These are phyloP conservation scores for Tenebrosternarchus preto DNA, from an alignment of 2,113 vertebrate species.

Conservation along the genomic window DNA sequence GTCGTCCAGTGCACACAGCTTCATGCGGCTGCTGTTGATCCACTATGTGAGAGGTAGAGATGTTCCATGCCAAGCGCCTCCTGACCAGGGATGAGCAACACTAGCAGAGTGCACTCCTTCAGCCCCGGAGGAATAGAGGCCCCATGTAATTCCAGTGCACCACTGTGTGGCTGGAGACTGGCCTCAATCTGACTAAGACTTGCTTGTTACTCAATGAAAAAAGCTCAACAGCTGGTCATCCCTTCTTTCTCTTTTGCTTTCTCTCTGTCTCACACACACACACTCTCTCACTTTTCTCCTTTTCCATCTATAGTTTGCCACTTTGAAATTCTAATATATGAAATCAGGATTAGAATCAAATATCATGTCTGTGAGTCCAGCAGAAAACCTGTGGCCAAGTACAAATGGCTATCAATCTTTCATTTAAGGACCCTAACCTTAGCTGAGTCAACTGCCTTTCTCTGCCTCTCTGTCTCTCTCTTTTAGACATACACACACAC, in stretches of 20 bases:
- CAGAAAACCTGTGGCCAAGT: too few species aligned
- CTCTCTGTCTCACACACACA: neutral
- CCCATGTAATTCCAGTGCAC: neutral
- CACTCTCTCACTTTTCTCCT: too few species aligned
- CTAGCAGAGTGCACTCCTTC: too few species aligned
- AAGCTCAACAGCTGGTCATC: conserved; percentile 17
- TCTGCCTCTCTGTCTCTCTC: neutral
- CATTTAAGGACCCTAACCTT: too few species aligned
- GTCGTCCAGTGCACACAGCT: too few species aligned
- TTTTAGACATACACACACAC: conserved; percentile 22
- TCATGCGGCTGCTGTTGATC: too few species aligned
- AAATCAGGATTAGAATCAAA: neutral
- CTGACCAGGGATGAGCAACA: too few species aligned
- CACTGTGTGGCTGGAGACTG: neutral
- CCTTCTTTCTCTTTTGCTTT: neutral
- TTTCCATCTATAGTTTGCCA: too few species aligned
- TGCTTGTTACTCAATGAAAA: conserved; percentile 30
- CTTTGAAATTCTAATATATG: too few species aligned
- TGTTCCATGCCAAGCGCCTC: too few species aligned
- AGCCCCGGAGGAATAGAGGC: neutral
- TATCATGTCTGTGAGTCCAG: neutral
- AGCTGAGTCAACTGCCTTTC: neutral
- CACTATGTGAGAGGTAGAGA: neutral
- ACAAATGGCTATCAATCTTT: too few species aligned
- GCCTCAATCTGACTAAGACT: neutral